Base-by-base conservation (phyloP, 2,797 vertebrate genomes). In the Platyrinchus mystaceus region DNA sequence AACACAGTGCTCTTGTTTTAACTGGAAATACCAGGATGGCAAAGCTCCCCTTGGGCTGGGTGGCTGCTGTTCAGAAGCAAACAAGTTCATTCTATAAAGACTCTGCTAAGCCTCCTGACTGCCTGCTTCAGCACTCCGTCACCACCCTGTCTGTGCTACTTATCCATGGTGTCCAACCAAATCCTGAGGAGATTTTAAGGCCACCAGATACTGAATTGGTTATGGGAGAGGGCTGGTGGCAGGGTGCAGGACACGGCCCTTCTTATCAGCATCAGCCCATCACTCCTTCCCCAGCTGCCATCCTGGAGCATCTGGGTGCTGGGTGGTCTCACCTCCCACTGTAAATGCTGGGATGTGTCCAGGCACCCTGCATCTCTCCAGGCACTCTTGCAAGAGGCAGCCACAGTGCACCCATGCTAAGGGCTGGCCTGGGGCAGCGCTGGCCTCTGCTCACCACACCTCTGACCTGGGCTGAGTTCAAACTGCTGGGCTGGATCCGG, bases 101-200 rank as follows among this genome's bases (percentile, higher is more conserved):
- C n/a, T 32, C 32, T 37, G 27, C 34, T n/a, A 53, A 49, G 58
- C 76, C 53, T 79, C 34, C 34, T 2, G 4, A 53, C 60, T 64
- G 59, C 32, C 59, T 74, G 22, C 75, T 78, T 66, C 68, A 88
- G 64, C 62, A 50, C 27, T 46, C 41, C 8, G 5, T 44, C 58
- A 53, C 20, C 46, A 24, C 32, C 1, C 0, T 15, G 7, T 37
- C 70, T 52, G 1, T 47, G n/a, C 46, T 28, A 12, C 55, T 73
- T 44, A 24, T 4, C 6, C 39, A 18, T 0, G 1, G 43, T 2
- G 8, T 39, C 59, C 0, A 0, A 76, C 43, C n/a, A 64, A 41
- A 66, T 47, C 18, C 52, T 4, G 7, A 84, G 50, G 34, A 63
- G 63, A 32, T 69, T 84, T 89, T 73, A 69, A 79, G 50, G n/a